Conservation (phyloP, 2,113 vertebrate species). For the Micronycteris hirsuta region DNA sequence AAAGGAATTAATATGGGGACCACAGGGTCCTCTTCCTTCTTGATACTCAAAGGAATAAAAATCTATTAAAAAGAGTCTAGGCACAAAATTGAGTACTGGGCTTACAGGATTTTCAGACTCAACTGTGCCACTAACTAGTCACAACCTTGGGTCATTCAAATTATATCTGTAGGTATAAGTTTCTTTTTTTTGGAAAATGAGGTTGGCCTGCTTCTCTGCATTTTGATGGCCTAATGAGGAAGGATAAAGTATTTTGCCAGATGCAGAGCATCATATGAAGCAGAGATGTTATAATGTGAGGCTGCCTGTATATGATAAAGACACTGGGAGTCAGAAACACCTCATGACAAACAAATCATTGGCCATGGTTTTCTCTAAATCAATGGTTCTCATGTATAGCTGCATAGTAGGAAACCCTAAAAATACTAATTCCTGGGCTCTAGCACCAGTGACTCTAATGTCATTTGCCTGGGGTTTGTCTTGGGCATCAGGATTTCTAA, state of each 20-base stretch:
- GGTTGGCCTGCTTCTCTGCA: not conserved
- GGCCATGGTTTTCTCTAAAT: not conserved
- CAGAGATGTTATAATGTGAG: not conserved
- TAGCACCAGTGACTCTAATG: not conserved
- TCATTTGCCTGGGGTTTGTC: not conserved
- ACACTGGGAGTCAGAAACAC: not conserved
- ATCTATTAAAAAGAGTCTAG: not conserved
- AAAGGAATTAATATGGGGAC: not conserved
- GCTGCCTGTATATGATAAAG: not conserved
- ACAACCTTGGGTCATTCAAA: conserved; percentile 5
- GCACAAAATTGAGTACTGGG: not conserved
- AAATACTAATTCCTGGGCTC: not conserved
- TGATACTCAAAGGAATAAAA: conserved; percentile 21
- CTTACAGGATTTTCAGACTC: not conserved
- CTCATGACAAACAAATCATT: conserved; percentile 19
- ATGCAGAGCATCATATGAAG: not conserved
- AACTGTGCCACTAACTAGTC: not conserved
- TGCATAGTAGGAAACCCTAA: not conserved
- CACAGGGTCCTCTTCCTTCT: not conserved
- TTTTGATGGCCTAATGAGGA: not conserved
- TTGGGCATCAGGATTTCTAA: not conserved
- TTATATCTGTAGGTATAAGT: not conserved
- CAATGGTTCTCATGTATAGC: not conserved
- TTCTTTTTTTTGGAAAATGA: conserved; percentile 26
- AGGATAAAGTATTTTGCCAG: not conserved